Evolutionary conservation across 2,888 invertebrate species (phyloP).

Genomic region (Aleiodes leptofemur): DNA sequence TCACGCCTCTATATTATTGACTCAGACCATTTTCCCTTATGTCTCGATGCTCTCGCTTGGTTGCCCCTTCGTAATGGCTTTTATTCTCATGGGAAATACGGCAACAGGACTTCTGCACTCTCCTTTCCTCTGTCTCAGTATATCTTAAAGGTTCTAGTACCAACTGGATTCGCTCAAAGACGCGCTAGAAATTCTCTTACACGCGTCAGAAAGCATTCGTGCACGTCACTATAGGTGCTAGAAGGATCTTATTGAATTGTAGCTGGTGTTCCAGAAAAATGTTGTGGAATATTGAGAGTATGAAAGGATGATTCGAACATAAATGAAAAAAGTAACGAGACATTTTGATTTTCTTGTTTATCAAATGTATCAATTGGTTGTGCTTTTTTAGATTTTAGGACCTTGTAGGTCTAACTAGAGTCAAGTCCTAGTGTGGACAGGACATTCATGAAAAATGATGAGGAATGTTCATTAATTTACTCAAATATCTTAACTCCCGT

Average conservation of each 20-base stretch:
- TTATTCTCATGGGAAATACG: slow-evolving; percentile 49
- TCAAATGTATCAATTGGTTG: too few species aligned
- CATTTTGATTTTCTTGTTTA: too few species aligned
- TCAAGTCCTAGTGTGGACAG: too few species aligned
- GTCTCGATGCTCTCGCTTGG: slow-evolving; percentile 28
- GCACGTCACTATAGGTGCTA: slow-evolving; percentile 1
- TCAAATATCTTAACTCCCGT: too few species aligned
- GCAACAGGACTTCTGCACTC: slow-evolving; percentile 28
- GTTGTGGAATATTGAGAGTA: background rate
- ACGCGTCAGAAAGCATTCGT: slow-evolving; percentile 33
- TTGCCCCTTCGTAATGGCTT: slow-evolving; percentile 40
- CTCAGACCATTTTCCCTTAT: slow-evolving; percentile 27
- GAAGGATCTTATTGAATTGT: slow-evolving; percentile 33
- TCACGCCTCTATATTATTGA: slow-evolving; percentile 17
- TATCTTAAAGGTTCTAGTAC: slow-evolving; percentile 7
- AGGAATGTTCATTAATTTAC: too few species aligned
- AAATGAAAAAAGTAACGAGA: background rate
- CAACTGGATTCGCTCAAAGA: slow-evolving; percentile 37
- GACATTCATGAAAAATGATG: too few species aligned
- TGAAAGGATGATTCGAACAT: background rate
- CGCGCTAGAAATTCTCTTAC: slow-evolving; percentile 46
- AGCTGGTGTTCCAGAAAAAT: background rate
- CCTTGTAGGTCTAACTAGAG: too few species aligned
- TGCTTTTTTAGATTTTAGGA: too few species aligned
- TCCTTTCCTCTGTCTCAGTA: slow-evolving; percentile 14